Conservation (phyloP, 2,113 vertebrate genomes). For the Phylloscopus whistleri region DNA sequence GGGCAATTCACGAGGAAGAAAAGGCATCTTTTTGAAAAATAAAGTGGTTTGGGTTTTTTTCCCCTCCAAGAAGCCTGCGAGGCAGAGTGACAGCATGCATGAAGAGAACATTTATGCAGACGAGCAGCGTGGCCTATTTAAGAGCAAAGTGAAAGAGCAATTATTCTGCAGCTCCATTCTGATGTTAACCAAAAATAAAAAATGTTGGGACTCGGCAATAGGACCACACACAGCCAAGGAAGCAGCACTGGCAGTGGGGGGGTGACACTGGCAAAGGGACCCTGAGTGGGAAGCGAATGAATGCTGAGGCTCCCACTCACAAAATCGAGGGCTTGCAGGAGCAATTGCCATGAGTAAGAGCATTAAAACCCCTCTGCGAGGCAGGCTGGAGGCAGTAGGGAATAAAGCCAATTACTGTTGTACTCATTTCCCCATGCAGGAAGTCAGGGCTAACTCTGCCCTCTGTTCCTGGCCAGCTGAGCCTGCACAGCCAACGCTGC, state of each 20-base stretch:
- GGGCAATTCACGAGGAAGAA: neutral
- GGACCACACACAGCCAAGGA: slow-evolving; percentile 40
- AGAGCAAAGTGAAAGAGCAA: slow-evolving; percentile 30
- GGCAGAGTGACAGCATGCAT: slow-evolving; percentile 1
- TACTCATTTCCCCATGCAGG: neutral
- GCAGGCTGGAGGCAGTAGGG: neutral
- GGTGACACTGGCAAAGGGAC: neutral
- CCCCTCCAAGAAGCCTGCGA: neutral
- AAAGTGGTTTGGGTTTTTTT: neutral
- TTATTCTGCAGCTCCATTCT: slow-evolving; percentile 41
- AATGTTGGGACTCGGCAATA: neutral
- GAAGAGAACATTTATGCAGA: slow-evolving; percentile 41
- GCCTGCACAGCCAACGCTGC: rapidly evolving
- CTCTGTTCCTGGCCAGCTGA: neutral
- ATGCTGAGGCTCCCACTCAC: neutral
- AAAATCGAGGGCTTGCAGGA: neutral
- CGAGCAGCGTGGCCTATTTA: slow-evolving; percentile 16
- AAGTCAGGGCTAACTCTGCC: neutral
- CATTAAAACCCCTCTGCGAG: neutral
- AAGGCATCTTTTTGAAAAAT: neutral
- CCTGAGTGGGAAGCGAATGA: neutral
- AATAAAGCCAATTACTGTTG: neutral
- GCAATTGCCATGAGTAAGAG: neutral
- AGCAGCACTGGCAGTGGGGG: neutral
- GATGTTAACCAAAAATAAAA: slow-evolving; percentile 24